Evolutionary conservation across 2,113 vertebrate species (phyloP), one percentile per base, ranked within the genome.

Genomic region (Smithornis capensis): DNA sequence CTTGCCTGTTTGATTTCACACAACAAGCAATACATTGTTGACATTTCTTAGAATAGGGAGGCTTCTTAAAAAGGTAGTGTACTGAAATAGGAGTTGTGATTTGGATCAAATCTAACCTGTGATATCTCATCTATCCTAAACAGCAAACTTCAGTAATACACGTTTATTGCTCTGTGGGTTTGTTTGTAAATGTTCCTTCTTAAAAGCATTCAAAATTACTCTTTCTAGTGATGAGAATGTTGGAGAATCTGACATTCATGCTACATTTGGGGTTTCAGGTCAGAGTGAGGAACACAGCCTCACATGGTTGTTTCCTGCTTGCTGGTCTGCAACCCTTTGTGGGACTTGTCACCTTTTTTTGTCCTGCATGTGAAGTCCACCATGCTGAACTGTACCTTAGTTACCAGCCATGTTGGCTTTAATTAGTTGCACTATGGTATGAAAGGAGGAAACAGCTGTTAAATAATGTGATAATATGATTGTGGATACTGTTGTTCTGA

Each of bases 321-420:
- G 29, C 47, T 71, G 37, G 6, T 70, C 63, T 62, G 29, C 68
- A 73, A 27, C 19, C 42, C 14, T 49, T 52, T 53, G 74, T 63
- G 37, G 18, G 37, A 18, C 37, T 63, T 63, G 37, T 55, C 77
- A 40, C 9, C 35, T 71, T 84, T 24, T n/a, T 25, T 74, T 84
- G 57, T 10, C 27, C 44, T 63, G 19, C 24, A 31, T 0, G 0
- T 38, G 23, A 63, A 55, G 29, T 28, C 29, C 42, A 28, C 10
- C 0, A 0, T 12, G 18, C 63, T 62, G 49, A 47, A 18, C 23
- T 2, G 2, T 37, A 25, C 2, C 73, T n/a, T 5, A 60, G 42
- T 27, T 77, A 22, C 35, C 57, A 71, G 19, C 15, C 15, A 10
- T 5, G 19, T 18, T 4, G 1, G 3, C 37, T 74, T 25, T 25